Conservation (phyloP, 2,797 vertebrate genomes). For the Gastrophryne carolinensis region DNA sequence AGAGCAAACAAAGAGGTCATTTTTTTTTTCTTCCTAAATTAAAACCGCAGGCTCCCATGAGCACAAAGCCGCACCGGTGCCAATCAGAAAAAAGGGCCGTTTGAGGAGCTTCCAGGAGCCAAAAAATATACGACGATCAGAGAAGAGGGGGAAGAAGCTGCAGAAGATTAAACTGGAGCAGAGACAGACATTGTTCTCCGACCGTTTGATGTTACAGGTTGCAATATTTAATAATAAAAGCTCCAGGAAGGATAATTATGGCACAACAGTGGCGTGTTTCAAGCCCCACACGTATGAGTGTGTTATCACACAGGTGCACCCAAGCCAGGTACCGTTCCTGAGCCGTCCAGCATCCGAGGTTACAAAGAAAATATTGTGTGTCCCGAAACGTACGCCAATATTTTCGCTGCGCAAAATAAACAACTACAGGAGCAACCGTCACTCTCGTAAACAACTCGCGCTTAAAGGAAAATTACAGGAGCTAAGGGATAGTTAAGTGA, state of each 20-base stretch:
- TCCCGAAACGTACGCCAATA: neutral
- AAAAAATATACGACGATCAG: constrained; percentile 14
- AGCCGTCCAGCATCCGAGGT: neutral
- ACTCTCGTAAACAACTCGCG: too few relatives aligned
- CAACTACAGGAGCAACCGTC: too few relatives aligned
- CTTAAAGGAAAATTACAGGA: too few relatives aligned
- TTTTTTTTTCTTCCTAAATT: neutral
- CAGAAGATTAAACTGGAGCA: neutral
- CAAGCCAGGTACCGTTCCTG: neutral
- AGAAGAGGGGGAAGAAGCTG: neutral
- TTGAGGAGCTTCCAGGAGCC: constrained; percentile 13
- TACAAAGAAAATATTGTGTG: neutral
- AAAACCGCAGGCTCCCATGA: neutral
- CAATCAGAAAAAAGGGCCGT: constrained; percentile 1
- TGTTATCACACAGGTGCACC: neutral
- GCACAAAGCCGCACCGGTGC: neutral
- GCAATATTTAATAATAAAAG: constrained; percentile 4
- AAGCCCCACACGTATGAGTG: neutral
- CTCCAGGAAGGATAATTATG: neutral
- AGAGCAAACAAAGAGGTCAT: neutral
- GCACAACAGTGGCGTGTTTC: constrained; percentile 15
- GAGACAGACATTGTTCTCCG: constrained; percentile 8
- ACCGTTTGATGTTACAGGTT: constrained; percentile 27
- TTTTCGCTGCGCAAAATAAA: neutral
- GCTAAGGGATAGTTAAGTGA: too few relatives aligned